These are phyloP conservation scores for Lerema accius DNA, from an alignment of 1,140 invertebrate species.

Conservation along the genomic window DNA sequence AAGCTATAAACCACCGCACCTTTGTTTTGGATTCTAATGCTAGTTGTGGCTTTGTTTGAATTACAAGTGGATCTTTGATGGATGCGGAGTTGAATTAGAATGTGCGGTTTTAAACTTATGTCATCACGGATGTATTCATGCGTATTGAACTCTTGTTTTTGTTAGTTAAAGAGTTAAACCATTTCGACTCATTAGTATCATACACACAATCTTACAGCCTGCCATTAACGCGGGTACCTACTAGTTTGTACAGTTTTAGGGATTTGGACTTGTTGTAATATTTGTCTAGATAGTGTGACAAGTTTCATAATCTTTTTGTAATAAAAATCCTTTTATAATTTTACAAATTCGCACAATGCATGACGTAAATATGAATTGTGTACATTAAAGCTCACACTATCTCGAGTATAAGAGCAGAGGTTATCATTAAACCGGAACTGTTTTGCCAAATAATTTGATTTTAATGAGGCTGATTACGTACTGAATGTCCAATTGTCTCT, in stretches of 20 bases:
- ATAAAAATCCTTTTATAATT: too few species aligned
- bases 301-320: too few species aligned
- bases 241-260: too few species aligned
- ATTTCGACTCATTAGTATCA: too few species aligned
- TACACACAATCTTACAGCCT: too few species aligned
- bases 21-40: constrained; percentile 28
- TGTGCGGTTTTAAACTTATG: background rate
- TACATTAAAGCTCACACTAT: background rate
- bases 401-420: background rate
- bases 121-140: background rate
- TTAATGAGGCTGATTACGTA: background rate
- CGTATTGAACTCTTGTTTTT: too few species aligned
- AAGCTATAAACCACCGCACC: constrained; percentile 19
- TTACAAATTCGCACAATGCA: background rate
- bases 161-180: too few species aligned
- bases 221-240: too few species aligned
- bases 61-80: constrained; percentile 15
- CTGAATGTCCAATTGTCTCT: background rate
- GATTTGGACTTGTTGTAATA: too few species aligned
- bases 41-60: constrained; percentile 14
- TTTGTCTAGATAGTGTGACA: too few species aligned
- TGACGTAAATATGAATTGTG: background rate
- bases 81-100: constrained; percentile 6
- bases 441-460: background rate
- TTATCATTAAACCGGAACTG: background rate